Base-by-base conservation (phyloP, 2,113 vertebrate genomes). In the Lutjanus erythropterus region DNA sequence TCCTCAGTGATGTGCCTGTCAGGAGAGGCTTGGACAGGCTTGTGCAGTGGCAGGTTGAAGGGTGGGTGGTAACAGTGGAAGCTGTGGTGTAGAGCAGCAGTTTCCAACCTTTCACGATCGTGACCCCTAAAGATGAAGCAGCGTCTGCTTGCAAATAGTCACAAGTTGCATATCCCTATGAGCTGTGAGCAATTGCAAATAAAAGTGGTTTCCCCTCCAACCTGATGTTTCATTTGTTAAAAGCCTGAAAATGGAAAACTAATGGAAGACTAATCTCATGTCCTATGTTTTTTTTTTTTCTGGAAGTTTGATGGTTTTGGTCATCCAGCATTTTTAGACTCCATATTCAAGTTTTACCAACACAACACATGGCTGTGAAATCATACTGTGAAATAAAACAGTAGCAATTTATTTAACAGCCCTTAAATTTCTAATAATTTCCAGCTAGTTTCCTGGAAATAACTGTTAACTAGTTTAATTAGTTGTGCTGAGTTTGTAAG, bases 41-140 rank as follows among this genome's bases (percentile, higher is more conserved):
- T 68, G 60, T 66, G 71, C 76, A 29, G 25, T 44, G 76, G 65
- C 67, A 83, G 70, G 81, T 69, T 83, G 89, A 89, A 81, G 42
- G 56, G 80, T 92, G 89, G 89, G 90, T 46, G 87, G 91, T 60
- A 81, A 83, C 65, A 49, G 23, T 50, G 49, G 42, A 49, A 52
- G 25, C 21, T 14, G 6, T 12, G 18, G 44, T 55, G 33, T 2
- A 75, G 47, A 64, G 37, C 33, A 39, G 39, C 50, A 18, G 15
- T 25, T 68, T 29, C 14, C 46, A 71, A 70, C 46, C 25, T 72
- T 42, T 49, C 49, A 59, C 49, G 18, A 62, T 75, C 12, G 31
- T 37, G 53, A 82, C 19, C 49, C 9, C 4, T 49, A 31, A 52
- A 67, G 60, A 71, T 49, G 12, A 86, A 83, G 64, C 41, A 65